Evolutionary conservation across 2,888 invertebrate species (phyloP).

Genomic region (Nemotelus pantherinus): DNA sequence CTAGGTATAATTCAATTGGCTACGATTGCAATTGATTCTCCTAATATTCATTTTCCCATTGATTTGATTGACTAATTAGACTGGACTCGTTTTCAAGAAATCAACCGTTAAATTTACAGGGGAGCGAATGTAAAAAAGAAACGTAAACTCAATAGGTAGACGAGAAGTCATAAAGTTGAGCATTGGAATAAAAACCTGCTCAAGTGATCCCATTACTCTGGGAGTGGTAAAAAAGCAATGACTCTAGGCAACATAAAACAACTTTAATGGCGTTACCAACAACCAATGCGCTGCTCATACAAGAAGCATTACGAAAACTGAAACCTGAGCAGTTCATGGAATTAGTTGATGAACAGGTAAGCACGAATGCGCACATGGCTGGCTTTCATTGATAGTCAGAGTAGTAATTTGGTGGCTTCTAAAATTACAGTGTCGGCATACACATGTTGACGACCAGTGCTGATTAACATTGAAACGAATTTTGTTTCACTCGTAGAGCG

Average conservation of each 20-base stretch:
- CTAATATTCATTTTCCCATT: background rate
- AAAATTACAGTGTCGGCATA: too few species aligned
- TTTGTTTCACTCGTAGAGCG: too few species aligned
- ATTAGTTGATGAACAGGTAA: constrained; percentile 29
- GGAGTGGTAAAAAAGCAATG: constrained; percentile 28
- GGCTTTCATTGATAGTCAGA: too few species aligned
- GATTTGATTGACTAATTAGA: constrained; percentile 16
- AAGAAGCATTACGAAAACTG: constrained; percentile 22
- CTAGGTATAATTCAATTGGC: background rate
- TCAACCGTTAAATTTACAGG: too few species aligned
- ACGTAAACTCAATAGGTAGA: background rate
- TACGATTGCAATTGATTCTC: background rate
- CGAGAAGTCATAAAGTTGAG: background rate
- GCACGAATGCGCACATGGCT: background rate
- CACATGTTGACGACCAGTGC: too few species aligned
- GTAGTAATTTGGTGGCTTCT: background rate
- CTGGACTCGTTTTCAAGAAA: background rate
- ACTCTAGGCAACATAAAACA: constrained; percentile 10
- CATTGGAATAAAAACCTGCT: constrained; percentile 5
- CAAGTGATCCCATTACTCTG: constrained; percentile 35
- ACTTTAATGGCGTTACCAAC: constrained; percentile 42
- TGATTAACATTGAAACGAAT: too few species aligned
- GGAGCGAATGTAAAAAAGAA: background rate
- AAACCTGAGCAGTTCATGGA: constrained; percentile 32
- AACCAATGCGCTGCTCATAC: constrained; percentile 33